Base-by-base conservation (phyloP, 2,888 invertebrate genomes). In the Alsophila aescularia region DNA sequence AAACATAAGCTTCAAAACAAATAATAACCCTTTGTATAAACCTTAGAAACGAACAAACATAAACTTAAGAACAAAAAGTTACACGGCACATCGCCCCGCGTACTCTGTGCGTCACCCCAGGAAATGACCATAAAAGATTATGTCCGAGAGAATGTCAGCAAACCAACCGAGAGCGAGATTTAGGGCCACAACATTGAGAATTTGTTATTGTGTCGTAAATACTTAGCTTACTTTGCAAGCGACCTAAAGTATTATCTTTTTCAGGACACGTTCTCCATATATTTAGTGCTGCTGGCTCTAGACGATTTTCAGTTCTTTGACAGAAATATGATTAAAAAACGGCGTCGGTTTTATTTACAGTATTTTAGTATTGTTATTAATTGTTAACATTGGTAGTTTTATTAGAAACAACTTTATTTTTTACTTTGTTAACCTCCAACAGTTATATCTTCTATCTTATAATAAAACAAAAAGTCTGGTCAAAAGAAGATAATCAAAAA, bases 51-150 rank as follows among this genome's bases (percentile, higher is more conserved):
- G n/a, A n/a, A n/a, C n/a, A n/a, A n/a, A n/a, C n/a, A n/a, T n/a
- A 27, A 9, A 8, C 4, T 27, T 7, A 9, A 10, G 27, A 2
- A 9, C 7, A 27, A 27, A 29, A 29, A 29, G 6, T 29, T n/a
- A n/a, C 29, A 6, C 2, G 29, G 9, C 15, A 14, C 8, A 15
- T 35, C 9, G 15, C 35, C 16, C 7, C 15, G 14, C 16, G 16
- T 15, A 14, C 16, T 16, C 36, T 16, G 2, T 10, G 18, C 43
- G 7, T 35, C 13, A 58, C 50, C 24, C 27, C 14, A 37, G 45
- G 47, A 58, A 60, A 60, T 58, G 62, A 52, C 53, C 54, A 52
- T 69, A 64, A 67, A 69, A 67, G 51, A 62, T 69, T 66, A 66
- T 59, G 63, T 44, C 56, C 58, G 45, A 57, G 58, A 50, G 32